Base-by-base conservation (phyloP, 2,797 vertebrate genomes). In the Babyrousa celebensis region DNA sequence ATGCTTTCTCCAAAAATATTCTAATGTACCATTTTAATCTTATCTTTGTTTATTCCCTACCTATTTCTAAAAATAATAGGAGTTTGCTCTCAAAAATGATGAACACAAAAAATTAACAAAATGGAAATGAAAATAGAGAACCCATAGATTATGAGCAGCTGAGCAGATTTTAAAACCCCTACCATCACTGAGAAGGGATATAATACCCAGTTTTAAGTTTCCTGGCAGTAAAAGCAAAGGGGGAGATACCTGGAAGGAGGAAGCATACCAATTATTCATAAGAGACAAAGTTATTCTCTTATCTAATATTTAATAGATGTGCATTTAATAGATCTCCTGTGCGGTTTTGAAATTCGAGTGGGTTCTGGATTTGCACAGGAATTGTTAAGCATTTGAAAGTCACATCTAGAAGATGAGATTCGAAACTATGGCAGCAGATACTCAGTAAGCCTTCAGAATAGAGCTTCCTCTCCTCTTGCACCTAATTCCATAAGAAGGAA, bases 331-430 rank as follows among this genome's bases (percentile, higher is more conserved):
- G 63, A 29, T 67, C 25, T 58, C n/a, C 9, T 52, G 14, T 48
- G 29, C 77, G 36, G 5, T 85, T 94, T 91, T 93, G 18, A 89
- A 70, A 70, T 56, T 84, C 1, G 32, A 74, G 8, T 63, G 92
- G 20, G 23, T 74, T 92, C 48, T 84, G 3, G 3, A 79, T 82
- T 88, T 54, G 12, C 20, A 56, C 27, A 86, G 83, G 79, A 83
- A 91, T 93, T 75, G 89, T 85, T 82, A 83, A 75, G 14, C n/a
- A 70, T 60, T 91, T 94, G 68, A 82, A 94, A 88, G 62, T 18
- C 52, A 88, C 16, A 56, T 70, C n/a, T 32, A 79, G 15, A 75
- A 67, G 54, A 79, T 70, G 6, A 86, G 23, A 40, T 2, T 74
- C 63, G 6, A 71, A 71, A 94, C 71, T 40, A 77, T 40, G 52